Evolutionary conservation across 2,888 invertebrate genomes (phyloP).

Genomic region (Epiblema foenella): DNA sequence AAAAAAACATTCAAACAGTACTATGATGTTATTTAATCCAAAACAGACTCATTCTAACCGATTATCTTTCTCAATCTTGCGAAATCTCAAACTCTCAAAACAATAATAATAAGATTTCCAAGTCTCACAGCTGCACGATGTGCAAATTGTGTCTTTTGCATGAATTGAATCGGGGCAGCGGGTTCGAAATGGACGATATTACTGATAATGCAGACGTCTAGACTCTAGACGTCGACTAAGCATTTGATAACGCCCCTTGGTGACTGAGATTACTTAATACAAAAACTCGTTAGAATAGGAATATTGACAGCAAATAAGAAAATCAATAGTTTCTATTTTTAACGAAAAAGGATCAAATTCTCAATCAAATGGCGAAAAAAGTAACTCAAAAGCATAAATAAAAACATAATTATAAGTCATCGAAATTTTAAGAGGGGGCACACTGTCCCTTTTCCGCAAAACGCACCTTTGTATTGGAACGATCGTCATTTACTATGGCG

Average conservation of each 20-base stretch:
- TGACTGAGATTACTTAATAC: not conserved
- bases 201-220: conserved; percentile 39
- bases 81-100: not conserved
- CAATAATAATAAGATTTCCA: conserved; percentile 6
- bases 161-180: conserved; percentile 34
- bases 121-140: conserved; percentile 19
- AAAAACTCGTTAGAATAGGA: not conserved
- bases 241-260: conserved; percentile 23
- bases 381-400: too few relatives aligned
- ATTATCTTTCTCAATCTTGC: conserved; percentile 18
- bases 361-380: too few relatives aligned
- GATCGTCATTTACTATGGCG: too few relatives aligned
- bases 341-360: too few relatives aligned
- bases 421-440: too few relatives aligned
- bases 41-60: not conserved
- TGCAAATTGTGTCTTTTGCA: conserved; percentile 38
- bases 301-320: too few relatives aligned
- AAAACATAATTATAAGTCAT: too few relatives aligned
- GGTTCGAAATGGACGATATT: conserved; percentile 26
- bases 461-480: too few relatives aligned
- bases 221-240: conserved; percentile 41
- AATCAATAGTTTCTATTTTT: too few relatives aligned
- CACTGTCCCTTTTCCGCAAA: too few relatives aligned
- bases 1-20: too few relatives aligned
- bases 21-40: not conserved